These are phyloP conservation scores for Daubentonia madagascariensis DNA, from an alignment of 2,113 vertebrate genomes.

Conservation along the genomic window DNA sequence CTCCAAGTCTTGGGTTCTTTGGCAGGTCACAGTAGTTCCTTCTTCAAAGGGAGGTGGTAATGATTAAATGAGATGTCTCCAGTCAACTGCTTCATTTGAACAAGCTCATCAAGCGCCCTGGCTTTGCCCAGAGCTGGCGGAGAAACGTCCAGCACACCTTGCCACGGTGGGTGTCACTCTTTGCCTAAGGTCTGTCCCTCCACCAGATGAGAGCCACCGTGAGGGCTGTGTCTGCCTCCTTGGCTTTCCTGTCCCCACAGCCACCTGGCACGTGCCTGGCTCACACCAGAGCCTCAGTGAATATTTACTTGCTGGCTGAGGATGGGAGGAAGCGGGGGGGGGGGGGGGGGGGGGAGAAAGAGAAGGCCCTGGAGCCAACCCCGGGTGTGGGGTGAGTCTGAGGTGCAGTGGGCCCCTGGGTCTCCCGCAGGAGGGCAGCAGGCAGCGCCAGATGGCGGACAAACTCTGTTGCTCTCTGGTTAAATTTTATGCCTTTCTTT, in stretches of 20 bases:
- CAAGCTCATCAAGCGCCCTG: accelerated
- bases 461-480: neutral
- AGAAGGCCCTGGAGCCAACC: accelerated
- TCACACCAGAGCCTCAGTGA: neutral
- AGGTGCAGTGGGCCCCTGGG: accelerated
- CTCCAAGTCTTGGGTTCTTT: too few species aligned
- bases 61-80: neutral
- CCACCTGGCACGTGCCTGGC: neutral
- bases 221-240: neutral
- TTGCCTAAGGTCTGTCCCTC: neutral
- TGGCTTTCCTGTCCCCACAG: neutral
- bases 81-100: accelerated
- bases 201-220: neutral
- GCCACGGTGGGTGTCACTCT: accelerated
- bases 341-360: neutral
- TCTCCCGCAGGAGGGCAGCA: neutral
- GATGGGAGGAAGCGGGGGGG: neutral
- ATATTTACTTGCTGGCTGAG: neutral
- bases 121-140: neutral
- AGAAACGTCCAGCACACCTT: accelerated
- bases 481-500: neutral
- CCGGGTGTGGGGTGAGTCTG: accelerated
- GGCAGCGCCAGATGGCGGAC: neutral
- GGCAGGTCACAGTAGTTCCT: neutral
- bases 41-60: neutral